A percentile compares a stretch with the other conserved stretches of the same genome.
Conservation (phyloP, 2,888 invertebrate genomes). For the Acanthococcus lagerstroemiae region DNA sequence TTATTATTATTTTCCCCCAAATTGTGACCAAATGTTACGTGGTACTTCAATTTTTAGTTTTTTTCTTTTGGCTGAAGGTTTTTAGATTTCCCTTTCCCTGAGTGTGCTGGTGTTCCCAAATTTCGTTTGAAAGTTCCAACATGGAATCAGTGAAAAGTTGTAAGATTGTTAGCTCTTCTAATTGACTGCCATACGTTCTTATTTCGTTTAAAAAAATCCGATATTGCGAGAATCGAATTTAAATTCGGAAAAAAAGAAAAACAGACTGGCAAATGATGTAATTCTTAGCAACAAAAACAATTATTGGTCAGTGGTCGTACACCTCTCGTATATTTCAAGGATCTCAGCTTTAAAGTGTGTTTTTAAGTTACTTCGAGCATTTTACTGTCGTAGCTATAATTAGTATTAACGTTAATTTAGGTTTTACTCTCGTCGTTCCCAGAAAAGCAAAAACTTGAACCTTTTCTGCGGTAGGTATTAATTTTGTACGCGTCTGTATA, state of each 20-base stretch:
- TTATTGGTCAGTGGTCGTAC: too few species aligned
- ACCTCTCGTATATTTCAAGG: neutral
- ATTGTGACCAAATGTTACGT: neutral
- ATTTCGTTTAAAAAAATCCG: too few species aligned
- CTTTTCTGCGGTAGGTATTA: neutral
- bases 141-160: too few species aligned
- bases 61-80: neutral
- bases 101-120: too few species aligned
- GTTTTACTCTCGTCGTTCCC: neutral
- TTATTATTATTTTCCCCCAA: neutral
- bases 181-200: too few species aligned
- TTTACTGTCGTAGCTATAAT: neutral
- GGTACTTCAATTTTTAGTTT: neutral
- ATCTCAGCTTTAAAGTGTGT: slow-evolving; percentile 1
- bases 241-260: too few species aligned
- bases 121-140: too few species aligned
- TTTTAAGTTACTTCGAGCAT: slow-evolving; percentile 12
- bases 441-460: neutral
- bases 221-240: too few species aligned
- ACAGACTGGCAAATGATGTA: too few species aligned
- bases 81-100: neutral
- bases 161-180: too few species aligned
- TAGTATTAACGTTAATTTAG: neutral
- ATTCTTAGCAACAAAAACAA: too few species aligned
- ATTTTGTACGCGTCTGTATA: neutral